Percentiles rank a stretch among this genome's conserved stretches.
These are phyloP conservation scores for Rhynchomys soricoides DNA, from an alignment of 2,113 vertebrate genomes.

Conservation along the genomic window DNA sequence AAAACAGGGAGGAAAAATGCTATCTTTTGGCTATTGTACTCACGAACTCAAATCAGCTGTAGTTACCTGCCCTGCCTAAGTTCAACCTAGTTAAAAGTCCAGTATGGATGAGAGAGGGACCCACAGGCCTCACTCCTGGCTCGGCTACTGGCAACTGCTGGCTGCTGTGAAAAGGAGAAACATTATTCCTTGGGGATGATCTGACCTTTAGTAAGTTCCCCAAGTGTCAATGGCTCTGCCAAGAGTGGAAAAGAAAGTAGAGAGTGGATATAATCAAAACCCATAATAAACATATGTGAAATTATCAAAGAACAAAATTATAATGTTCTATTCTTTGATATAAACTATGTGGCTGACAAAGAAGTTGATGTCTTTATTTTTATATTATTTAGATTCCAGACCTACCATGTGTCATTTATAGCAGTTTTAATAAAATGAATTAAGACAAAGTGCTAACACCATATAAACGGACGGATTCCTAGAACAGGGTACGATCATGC, in stretches of 20 bases:
- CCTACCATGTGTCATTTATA: slow-evolving; percentile 1
- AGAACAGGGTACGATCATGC: not conserved
- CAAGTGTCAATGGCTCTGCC: not conserved
- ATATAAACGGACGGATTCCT: not conserved
- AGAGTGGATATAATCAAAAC: not conserved
- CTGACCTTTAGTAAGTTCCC: not conserved
- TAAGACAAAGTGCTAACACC: slow-evolving; percentile 12
- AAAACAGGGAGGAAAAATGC: not conserved
- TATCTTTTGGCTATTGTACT: not conserved
- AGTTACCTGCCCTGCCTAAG: not conserved
- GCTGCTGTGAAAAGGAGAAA: not conserved
- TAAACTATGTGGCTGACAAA: slow-evolving; percentile 5
- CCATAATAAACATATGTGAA: not conserved
- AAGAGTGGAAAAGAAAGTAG: not conserved
- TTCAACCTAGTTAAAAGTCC: not conserved
- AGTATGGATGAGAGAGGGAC: not conserved
- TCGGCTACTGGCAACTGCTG: not conserved
- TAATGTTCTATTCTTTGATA: not conserved
- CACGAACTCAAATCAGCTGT: not conserved
- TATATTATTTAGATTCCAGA: slow-evolving; percentile 38
- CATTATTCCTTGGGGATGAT: not conserved
- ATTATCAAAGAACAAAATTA: not conserved
- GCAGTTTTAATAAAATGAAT: slow-evolving; percentile 26
- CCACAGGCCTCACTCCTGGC: not conserved
- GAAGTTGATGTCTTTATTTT: not conserved